Conservation (phyloP, 2,888 invertebrate genomes). For the Endotricha flammealis region DNA sequence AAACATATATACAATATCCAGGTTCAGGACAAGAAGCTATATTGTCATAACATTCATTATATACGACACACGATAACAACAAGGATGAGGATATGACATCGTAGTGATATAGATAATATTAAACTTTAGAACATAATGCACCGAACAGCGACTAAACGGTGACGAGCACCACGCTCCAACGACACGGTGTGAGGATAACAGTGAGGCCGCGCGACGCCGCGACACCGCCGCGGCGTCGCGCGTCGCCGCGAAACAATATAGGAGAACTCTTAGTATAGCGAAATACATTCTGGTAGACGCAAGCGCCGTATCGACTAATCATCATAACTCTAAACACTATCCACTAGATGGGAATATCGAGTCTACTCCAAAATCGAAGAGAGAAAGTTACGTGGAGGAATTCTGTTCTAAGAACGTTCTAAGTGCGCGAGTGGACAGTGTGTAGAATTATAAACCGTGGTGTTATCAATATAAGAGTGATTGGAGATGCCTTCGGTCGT, state of each 20-base stretch:
- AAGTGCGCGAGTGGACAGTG: conserved; percentile 23
- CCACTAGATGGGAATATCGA: conserved; percentile 13
- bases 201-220: no score
- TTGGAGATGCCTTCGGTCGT: conserved; percentile 40
- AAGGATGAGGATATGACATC: conserved; percentile 67
- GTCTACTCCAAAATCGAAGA: no score
- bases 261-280: conserved; percentile 32
- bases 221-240: no score
- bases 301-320: conserved; percentile 38
- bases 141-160: conserved; percentile 53
- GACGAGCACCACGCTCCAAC: conserved; percentile 44
- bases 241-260: conserved; percentile 38
- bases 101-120: conserved; percentile 55
- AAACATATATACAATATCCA: conserved; percentile 46
- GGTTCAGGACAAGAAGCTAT: conserved; percentile 53
- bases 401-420: neutral
- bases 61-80: conserved; percentile 64
- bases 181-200: conserved; percentile 50
- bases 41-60: conserved; percentile 68
- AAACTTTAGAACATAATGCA: conserved; percentile 39
- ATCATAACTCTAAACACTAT: conserved; percentile 41
- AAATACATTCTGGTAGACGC: conserved; percentile 39
- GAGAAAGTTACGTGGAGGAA: no score
- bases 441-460: conserved; percentile 36
- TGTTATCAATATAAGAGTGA: conserved; percentile 26